Evolutionary conservation across 2,888 invertebrate species (phyloP).

Genomic region (Arge pagana): DNA sequence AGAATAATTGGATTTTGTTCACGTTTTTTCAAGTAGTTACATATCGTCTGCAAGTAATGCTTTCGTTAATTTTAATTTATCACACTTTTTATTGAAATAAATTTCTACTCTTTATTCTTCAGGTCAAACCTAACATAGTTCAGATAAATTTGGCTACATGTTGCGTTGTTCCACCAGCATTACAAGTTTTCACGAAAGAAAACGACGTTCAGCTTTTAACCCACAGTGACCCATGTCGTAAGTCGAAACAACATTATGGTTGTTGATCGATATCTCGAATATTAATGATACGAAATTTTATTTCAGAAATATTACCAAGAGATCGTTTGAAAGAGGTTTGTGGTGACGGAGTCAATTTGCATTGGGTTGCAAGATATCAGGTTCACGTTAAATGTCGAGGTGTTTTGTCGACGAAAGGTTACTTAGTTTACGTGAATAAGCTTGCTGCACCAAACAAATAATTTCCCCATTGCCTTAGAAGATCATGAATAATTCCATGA

Average conservation of each 20-base stretch:
- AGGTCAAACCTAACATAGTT: constrained; percentile 83
- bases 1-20: background rate
- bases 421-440: constrained; percentile 64
- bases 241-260: constrained; percentile 37
- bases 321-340: constrained; percentile 66
- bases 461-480: too few species aligned
- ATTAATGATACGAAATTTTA: constrained; percentile 27
- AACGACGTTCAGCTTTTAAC: constrained; percentile 92
- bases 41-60: too few species aligned
- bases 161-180: constrained; percentile 90
- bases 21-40: too few species aligned
- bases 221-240: constrained; percentile 92
- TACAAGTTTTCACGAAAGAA: constrained; percentile 87
- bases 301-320: constrained; percentile 63
- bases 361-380: constrained; percentile 86
- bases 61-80: too few species aligned
- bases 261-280: constrained; percentile 11
- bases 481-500: too few species aligned
- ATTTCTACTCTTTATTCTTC: too few species aligned
- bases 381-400: constrained; percentile 91
- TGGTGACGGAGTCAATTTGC: constrained; percentile 54
- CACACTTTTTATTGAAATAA: too few species aligned
- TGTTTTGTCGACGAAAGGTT: constrained; percentile 89
- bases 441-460: background rate
- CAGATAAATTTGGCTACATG: constrained; percentile 93